Base-by-base conservation (phyloP, 2,888 invertebrate genomes). In the Seira ritae region DNA sequence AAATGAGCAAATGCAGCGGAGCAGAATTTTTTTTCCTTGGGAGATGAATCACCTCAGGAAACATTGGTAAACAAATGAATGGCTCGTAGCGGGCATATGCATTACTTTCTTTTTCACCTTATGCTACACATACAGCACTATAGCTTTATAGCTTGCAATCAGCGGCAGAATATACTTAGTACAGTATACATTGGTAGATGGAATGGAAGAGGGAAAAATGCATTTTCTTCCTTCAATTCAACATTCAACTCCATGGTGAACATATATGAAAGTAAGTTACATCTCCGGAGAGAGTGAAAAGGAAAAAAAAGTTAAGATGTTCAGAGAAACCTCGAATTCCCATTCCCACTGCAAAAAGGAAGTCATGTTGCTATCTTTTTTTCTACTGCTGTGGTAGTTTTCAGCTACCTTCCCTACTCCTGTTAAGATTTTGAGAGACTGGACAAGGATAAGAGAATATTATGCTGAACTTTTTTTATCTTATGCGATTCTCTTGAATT, bases 1-100 rank as follows among this genome's bases (percentile, higher is more conserved):
- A 83, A 83, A 83, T 83, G 83, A 83, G 83, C 83, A 83, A 83
- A 73, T 83, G 83, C 78, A 83, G 83, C 83, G 73, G 83, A 83
- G 83, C 78, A 78, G 78, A 83, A 83, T 83, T 71, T 74, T 20
- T 10, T 83, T 71, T 70, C 73, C 1, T 20, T 20, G 22, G 73
- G 77, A 83, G 83, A 83, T 83, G 83, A 78, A 83, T 83, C 83
- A 78, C 83, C 76, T 66, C 37, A 17, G 62, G 78, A 70, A 60
- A 72, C 17, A 50, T 60, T 78, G 83, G 73, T 62, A 74, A 50
- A 22, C 55, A 78, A 83, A 83, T 78, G 69, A 68, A 73, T 24
- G 42, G 31, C 22, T 3, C 15, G 50, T 50, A n/a, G 50, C 3
- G 50, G 12, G 50, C 50, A 42, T 42, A 42, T 50, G 50, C 17